These are phyloP conservation scores for Cryptotis parvus DNA, from an alignment of 2,113 vertebrate genomes.

Conservation along the genomic window DNA sequence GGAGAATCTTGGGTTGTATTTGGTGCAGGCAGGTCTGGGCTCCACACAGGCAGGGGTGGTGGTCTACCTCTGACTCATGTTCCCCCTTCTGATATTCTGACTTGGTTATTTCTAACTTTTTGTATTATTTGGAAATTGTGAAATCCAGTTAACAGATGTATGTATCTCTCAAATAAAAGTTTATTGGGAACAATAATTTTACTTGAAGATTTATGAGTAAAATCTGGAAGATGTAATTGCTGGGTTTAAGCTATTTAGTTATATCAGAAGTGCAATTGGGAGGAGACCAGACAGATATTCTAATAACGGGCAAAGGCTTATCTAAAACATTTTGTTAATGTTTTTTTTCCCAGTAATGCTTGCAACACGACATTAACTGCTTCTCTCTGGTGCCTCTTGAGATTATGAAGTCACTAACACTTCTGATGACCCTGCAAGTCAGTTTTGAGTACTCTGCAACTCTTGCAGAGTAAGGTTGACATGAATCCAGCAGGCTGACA, in stretches of 20 bases:
- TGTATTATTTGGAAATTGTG: background rate
- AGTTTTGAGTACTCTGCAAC: background rate
- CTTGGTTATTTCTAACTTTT: background rate
- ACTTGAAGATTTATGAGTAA: background rate
- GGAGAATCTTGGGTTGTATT: too few relatives aligned
- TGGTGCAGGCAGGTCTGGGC: too few relatives aligned
- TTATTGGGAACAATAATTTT: conserved; percentile 6
- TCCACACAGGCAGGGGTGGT: too few relatives aligned
- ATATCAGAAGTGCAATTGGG: background rate
- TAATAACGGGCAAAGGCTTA: conserved; percentile 25
- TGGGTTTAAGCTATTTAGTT: background rate
- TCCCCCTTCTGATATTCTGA: background rate
- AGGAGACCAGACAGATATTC: conserved; percentile 44
- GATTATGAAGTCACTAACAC: conserved; percentile 45
- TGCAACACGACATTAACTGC: background rate
- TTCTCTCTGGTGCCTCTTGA: background rate
- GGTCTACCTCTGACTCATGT: too few relatives aligned
- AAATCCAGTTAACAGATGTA: background rate
- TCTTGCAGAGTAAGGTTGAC: too few relatives aligned
- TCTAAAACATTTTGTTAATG: conserved; percentile 32
- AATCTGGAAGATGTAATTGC: conserved; percentile 16
- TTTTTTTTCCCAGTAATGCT: background rate
- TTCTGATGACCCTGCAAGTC: background rate
- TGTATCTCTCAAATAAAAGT: background rate
- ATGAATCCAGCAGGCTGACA: background rate